These are phyloP conservation scores for Allophyes oxyacanthae DNA, from an alignment of 2,888 invertebrate species.

Conservation along the genomic window DNA sequence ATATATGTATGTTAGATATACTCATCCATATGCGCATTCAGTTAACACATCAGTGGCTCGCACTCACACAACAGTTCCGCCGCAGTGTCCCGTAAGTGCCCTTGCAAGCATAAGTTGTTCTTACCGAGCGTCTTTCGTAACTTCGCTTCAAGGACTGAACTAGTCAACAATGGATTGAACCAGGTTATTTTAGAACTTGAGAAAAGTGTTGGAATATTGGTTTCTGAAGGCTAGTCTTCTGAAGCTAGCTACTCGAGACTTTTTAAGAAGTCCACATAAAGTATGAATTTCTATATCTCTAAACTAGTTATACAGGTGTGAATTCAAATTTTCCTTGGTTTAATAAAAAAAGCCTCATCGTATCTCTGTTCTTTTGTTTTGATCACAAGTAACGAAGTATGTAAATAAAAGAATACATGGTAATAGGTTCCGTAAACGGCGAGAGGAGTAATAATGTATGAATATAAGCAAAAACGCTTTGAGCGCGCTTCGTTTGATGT, in stretches of 20 bases:
- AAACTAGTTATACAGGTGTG: too few relatives aligned
- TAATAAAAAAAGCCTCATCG: neutral
- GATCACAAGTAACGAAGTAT: constrained; percentile 37
- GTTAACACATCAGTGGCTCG: neutral
- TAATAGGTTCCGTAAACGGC: constrained; percentile 70
- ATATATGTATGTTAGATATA: too few relatives aligned
- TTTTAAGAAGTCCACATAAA: too few relatives aligned
- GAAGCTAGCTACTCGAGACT: too few relatives aligned
- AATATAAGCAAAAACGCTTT: constrained; percentile 73
- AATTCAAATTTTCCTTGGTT: neutral
- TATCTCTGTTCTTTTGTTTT: constrained; percentile 6
- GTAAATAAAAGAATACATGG: constrained; percentile 64
- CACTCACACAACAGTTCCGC: constrained; percentile 18
- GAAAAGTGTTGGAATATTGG: too few relatives aligned
- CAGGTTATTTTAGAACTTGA: too few relatives aligned
- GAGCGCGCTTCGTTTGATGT: constrained; percentile 77
- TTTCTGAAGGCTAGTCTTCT: too few relatives aligned
- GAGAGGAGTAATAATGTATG: constrained; percentile 72
- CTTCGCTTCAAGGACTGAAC: constrained; percentile 1
- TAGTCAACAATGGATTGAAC: too few relatives aligned
- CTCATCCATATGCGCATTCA: too few relatives aligned
- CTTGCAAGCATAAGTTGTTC: constrained; percentile 13
- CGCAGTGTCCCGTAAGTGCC: constrained; percentile 13
- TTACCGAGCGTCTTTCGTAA: constrained; percentile 14
- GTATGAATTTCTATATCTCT: too few relatives aligned